Percentiles rank a stretch among this genome's conserved stretches.
These are phyloP conservation scores for Myodes glareolus DNA, from an alignment of 2,113 vertebrate species.

Conservation along the genomic window DNA sequence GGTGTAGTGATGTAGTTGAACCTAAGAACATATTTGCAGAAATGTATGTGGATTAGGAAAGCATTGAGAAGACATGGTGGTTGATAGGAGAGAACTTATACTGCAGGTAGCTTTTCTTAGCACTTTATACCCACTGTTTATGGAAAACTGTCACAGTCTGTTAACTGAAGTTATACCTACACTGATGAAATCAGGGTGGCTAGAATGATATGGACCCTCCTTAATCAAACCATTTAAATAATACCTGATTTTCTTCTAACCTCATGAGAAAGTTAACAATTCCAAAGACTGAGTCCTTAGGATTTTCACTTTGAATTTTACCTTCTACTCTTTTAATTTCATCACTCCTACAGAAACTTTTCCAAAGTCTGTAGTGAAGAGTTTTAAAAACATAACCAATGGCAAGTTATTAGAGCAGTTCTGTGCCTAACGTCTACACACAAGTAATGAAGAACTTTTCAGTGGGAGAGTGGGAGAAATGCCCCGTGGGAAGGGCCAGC, in stretches of 20 bases:
- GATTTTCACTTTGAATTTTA: neutral
- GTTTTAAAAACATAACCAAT: neutral
- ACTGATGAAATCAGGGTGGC: neutral
- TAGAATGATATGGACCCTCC: neutral
- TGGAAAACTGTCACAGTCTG: neutral
- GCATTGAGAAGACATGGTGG: neutral
- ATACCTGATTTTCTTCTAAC: neutral
- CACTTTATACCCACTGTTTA: neutral
- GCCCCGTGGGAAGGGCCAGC: too few relatives aligned
- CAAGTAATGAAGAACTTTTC: too few relatives aligned
- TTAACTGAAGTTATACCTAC: neutral
- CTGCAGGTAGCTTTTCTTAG: neutral
- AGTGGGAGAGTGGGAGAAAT: too few relatives aligned
- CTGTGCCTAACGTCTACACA: neutral
- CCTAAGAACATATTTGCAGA: neutral
- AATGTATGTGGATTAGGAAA: neutral
- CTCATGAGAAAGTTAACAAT: neutral
- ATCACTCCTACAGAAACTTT: neutral
- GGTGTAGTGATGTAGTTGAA: neutral
- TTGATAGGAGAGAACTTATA: neutral
- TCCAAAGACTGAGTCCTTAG: neutral
- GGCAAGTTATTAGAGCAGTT: neutral
- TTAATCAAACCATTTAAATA: neutral
- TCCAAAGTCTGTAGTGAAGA: neutral
- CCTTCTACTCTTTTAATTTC: neutral